A percentile compares a stretch with the other conserved stretches of the same genome.
Evolutionary conservation across 2,797 vertebrate genomes (phyloP).

Genomic region (Neosalanx taihuensis): DNA sequence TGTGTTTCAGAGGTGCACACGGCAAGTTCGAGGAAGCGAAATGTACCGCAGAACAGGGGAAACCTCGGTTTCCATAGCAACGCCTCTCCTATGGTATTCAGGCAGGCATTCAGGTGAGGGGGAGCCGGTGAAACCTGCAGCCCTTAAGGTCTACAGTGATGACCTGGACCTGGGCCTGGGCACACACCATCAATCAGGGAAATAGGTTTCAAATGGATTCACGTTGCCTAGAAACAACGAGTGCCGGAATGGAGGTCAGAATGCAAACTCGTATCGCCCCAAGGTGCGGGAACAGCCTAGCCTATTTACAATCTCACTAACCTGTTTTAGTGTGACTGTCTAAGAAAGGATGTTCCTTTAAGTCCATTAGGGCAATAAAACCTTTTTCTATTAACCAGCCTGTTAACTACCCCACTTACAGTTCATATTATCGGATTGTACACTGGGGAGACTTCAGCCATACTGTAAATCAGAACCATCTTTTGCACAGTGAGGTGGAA

Average conservation of each 20-base stretch:
- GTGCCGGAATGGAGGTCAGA: conserved; percentile 55
- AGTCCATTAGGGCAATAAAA: conserved; percentile 45
- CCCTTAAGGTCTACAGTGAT: conserved; percentile 31
- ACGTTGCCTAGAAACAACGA: conserved; percentile 48
- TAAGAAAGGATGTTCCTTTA: conserved; percentile 21
- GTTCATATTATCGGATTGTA: conserved; percentile 28
- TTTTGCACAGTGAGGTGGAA: conserved; percentile 11
- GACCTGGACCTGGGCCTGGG: conserved; percentile 30
- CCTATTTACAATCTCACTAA: conserved; percentile 45
- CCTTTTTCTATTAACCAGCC: conserved; percentile 44
- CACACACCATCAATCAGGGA: conserved; percentile 40
- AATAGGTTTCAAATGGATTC: conserved; percentile 51
- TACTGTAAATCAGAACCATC: conserved; percentile 38
- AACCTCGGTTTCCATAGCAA: conserved; percentile 71
- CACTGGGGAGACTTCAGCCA: conserved; percentile 31
- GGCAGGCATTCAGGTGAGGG: conserved; percentile 7
- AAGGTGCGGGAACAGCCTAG: conserved; percentile 43
- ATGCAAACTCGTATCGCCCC: conserved; percentile 41
- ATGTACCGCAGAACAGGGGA: conserved; percentile 51
- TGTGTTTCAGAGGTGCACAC: conserved; percentile 12
- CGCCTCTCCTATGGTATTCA: conserved; percentile 32
- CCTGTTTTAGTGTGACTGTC: neutral
- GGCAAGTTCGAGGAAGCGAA: conserved; percentile 25
- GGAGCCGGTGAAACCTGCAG: conserved; percentile 17
- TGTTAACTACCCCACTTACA: conserved; percentile 40